These are phyloP conservation scores for Hipparchia semele DNA, from an alignment of 2,888 invertebrate species.

Conservation along the genomic window DNA sequence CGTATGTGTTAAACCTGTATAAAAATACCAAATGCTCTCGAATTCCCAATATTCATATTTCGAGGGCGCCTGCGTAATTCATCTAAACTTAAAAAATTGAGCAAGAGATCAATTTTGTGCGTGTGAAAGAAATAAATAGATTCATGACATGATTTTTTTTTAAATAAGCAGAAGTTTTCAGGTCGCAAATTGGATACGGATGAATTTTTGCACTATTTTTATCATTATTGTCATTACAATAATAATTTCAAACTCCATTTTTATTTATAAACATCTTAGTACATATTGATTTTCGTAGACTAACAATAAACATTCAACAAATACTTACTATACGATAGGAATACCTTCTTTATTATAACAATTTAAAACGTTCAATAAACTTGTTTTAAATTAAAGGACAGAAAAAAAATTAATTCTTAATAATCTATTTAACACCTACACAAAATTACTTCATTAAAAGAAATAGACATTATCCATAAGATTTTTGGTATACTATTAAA, in stretches of 20 bases:
- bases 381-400: neutral
- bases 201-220: neutral
- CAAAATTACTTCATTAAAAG: neutral
- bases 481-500: neutral
- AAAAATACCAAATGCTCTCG: no score
- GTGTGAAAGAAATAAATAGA: neutral
- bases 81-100: no score
- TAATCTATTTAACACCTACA: neutral
- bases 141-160: neutral
- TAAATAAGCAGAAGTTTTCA: neutral
- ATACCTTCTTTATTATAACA: neutral
- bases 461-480: neutral
- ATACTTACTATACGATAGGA: conserved; percentile 12
- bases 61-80: no score
- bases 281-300: conserved; percentile 32
- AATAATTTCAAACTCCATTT: conserved; percentile 24
- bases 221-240: conserved; percentile 11
- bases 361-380: conserved; percentile 3
- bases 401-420: neutral
- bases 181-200: neutral
- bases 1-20: neutral
- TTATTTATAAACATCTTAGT: conserved; percentile 30
- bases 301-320: conserved; percentile 27
- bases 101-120: neutral
- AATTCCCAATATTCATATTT: no score